phyloP scores from a whole-genome alignment of 2,888 invertebrate genomes.

The Altica lythri region DNA sequence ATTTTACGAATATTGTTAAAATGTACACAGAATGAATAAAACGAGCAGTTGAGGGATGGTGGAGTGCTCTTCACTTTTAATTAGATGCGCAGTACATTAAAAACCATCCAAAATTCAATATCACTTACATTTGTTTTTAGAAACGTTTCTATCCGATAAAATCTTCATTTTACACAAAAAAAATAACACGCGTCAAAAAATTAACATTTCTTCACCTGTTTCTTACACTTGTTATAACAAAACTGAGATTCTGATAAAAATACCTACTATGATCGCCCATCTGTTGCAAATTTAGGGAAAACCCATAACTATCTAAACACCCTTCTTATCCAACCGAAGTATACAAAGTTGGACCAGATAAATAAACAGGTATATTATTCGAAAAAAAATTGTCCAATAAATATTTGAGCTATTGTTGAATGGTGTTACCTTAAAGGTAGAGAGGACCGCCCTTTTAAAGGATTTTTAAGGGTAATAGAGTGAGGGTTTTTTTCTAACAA shows the following conservation, averaged over 20 bases:
- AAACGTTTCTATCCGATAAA: too few relatives aligned
- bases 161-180: neutral
- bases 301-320: slow-evolving; percentile 12
- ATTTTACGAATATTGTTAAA: neutral
- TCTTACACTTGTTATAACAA: slow-evolving; percentile 12
- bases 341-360: neutral
- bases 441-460: slow-evolving; percentile 10
- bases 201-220: slow-evolving; percentile 11
- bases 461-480: neutral
- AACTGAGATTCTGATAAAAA: slow-evolving; percentile 2
- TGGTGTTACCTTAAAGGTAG: slow-evolving; percentile 10
- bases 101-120: neutral
- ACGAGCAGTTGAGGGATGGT: slow-evolving; percentile 1
- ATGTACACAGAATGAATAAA: neutral
- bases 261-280: slow-evolving; percentile 5
- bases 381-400: slow-evolving; percentile 1
- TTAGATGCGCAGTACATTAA: neutral
- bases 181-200: too few relatives aligned
- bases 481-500: too few relatives aligned
- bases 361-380: slow-evolving; percentile 14
- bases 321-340: slow-evolving; percentile 18
- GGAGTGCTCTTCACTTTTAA: too few relatives aligned
- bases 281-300: slow-evolving; percentile 20
- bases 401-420: neutral
- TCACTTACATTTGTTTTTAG: slow-evolving; percentile 25